Base-by-base conservation (phyloP, 2,797 vertebrate species). In the Urocyon cinereoargenteus region DNA sequence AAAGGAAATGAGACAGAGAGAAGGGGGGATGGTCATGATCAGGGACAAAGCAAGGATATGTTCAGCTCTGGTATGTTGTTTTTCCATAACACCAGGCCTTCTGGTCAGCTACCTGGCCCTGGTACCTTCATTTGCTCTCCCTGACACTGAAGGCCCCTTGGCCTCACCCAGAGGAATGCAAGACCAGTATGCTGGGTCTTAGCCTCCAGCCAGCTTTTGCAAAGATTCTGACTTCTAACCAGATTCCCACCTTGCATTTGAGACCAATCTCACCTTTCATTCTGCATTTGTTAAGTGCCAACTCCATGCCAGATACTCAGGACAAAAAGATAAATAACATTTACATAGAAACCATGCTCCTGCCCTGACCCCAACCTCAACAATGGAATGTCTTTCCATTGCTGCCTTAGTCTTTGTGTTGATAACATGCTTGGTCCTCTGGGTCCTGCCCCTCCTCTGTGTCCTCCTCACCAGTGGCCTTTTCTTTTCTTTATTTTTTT, bases 1-100 rank as follows among this genome's bases (percentile, higher is more conserved):
- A 49, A 90, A 82, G 59, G 28, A 93, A 95, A 40, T 87, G 22
- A 53, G 59, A 57, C 55, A 89, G 40, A 86, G 85, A 91, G 55
- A 78, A 78, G 28, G 14, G 24, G 49, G 12, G 16, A 53, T 31
- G 51, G 8, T 8, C 31, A 36, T 2, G 24, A 64, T 72, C 49
- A 92, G 49, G 53, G 72, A 72, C 64, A 93, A 90, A 87, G 55
- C 66, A 57, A 22, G 53, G 77, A 53, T n/a, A 10, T 1, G 3
- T 49, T 79, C 4, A 13, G n/a, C 21, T 88, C 92, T 40, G 24
- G 21, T 57, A n/a, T 91, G 40, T 81, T 26, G 22, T 78, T 86
- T 91, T 79, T 51, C 14, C 13, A 22, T 66, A 61, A 86, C 89
- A 31, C 16, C 59, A 55, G 13, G 6, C 3, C 15, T 34, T 94